Base-by-base conservation (phyloP, 2,113 vertebrate genomes). In the Rafetus swinhoei region DNA sequence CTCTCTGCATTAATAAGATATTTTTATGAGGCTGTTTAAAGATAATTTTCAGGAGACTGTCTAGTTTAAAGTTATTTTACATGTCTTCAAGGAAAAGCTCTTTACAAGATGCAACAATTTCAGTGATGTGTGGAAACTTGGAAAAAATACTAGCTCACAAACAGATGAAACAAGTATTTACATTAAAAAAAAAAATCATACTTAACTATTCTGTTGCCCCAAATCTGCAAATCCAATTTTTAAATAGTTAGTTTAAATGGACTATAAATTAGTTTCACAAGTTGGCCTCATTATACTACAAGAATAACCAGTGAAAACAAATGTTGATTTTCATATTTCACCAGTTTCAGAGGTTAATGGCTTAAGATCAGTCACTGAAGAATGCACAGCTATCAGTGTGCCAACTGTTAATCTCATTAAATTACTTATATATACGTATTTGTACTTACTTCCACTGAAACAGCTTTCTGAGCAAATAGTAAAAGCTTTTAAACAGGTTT, bases 171-270 rank as follows among this genome's bases (percentile, higher is more conserved):
- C 65, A 69, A 72, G 65, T 72, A 72, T n/a, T 72, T 35, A 72
- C 65, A 72, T 72, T 72, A n/a, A 57, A 76, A 54, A 57, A 76
- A 54, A 22, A 25, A 15, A 19, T 79, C 60, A 60, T 16, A 18
- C 60, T 9, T 12, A 62, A 85, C 39, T n/a, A 88, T 57, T 60
- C 25, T 74, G 81, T 88, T 54, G 39, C 50, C 82, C 76, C 85
- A 83, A 74, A 91, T 85, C 81, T 91, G 84, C 89, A 90, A 92
- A 94, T 83, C 59, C 92, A 86, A n/a, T 9, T 50, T 60, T 52
- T 62, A 19, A 16, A 74, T 45, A 12, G 39, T 50, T 53, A 18
- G 50, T 82, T 83, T 53, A 54, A 92, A 79, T 4, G 35, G 76
- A 85, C 93, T 45, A 85, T 24, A 69, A 81, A 79, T 82, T 84